Evolutionary conservation across 2,888 invertebrate species (phyloP).

Genomic region (Eupithecia centaureata): DNA sequence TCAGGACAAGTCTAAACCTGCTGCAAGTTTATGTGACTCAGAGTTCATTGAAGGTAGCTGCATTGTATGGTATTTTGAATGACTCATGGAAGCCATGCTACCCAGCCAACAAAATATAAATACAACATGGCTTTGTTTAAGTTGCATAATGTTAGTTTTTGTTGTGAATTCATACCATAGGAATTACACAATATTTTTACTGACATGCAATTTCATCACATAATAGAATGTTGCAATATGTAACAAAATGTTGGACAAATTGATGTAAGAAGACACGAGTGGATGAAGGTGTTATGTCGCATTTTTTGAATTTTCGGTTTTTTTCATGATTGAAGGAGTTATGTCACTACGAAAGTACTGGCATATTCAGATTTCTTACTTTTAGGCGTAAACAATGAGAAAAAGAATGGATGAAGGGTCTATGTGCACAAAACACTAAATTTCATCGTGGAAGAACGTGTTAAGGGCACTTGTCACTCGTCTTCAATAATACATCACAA

Average conservation of each 20-base stretch:
- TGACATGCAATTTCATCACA: slow-evolving; percentile 1
- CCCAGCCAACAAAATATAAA: neutral
- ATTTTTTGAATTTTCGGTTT: too few species aligned
- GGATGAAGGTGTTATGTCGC: too few species aligned
- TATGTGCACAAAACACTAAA: too few species aligned
- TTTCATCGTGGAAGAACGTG: too few species aligned
- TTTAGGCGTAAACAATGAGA: too few species aligned
- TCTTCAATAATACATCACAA: too few species aligned
- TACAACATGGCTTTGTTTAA: neutral
- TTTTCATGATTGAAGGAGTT: too few species aligned
- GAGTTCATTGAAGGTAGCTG: neutral
- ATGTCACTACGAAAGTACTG: too few species aligned
- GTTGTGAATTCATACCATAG: slow-evolving; percentile 16
- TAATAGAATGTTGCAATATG: neutral
- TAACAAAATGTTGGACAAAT: neutral
- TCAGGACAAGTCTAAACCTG: slow-evolving; percentile 6
- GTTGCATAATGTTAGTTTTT: slow-evolving; percentile 33
- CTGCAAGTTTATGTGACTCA: neutral
- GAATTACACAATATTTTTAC: slow-evolving; percentile 6
- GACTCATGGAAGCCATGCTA: neutral
- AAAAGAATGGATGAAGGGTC: too few species aligned
- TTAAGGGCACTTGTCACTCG: too few species aligned
- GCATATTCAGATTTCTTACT: too few species aligned
- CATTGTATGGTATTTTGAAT: neutral
- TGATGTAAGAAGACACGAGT: too few species aligned